Conservation (phyloP, 23 tunicate species). For the Aplidium turbinatum region DNA sequence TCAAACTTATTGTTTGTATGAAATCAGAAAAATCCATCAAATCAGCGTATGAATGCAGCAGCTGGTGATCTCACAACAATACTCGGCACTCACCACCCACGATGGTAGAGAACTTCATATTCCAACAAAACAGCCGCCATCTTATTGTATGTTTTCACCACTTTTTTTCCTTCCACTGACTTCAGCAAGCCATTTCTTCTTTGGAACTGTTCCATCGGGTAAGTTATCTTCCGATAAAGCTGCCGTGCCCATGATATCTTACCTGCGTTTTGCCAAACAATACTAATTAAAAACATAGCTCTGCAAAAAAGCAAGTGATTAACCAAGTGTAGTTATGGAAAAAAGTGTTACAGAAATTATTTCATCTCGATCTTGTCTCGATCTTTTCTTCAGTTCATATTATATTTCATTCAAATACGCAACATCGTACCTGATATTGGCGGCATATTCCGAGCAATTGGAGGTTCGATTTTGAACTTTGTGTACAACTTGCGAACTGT, state of each 20-base stretch:
- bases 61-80: no score
- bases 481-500: conserved; percentile 80
- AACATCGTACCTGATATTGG: conserved; percentile 95
- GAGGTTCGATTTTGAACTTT: conserved; percentile 94
- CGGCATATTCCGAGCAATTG: conserved; percentile 92
- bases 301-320: no score
- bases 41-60: no score
- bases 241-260: conserved; percentile 93
- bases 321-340: no score
- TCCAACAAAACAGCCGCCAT: conserved; percentile 90
- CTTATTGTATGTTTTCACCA: conserved; percentile 87
- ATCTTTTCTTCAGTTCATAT: no score
- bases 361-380: no score
- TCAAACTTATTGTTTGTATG: no score
- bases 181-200: conserved; percentile 50
- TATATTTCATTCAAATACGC: no score
- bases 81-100: conserved; percentile 71
- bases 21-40: not conserved
- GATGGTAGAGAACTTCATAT: conserved; percentile 94
- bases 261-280: no score
- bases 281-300: no score
- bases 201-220: conserved; percentile 81
- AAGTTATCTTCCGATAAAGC: conserved; percentile 78
- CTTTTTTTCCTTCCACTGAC: conserved; percentile 77
- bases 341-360: no score